phyloP scores from a whole-genome alignment of 2,888 invertebrate genomes.

The Prosapia bicincta region DNA sequence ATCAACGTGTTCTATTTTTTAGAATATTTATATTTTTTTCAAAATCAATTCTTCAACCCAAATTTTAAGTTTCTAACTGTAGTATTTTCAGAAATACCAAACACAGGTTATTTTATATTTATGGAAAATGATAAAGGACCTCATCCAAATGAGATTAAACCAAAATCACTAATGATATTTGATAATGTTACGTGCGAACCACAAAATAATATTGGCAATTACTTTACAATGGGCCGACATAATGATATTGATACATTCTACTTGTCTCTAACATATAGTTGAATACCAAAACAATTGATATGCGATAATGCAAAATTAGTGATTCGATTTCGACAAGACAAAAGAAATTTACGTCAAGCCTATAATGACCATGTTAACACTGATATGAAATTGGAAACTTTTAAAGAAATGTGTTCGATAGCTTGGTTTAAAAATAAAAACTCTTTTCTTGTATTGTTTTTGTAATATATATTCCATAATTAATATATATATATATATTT shows the following conservation, averaged over 20 bases:
- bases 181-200: not conserved
- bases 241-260: no score
- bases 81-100: not conserved
- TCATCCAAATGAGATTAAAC: not conserved
- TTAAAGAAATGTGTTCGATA: no score
- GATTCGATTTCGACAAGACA: conserved; percentile 7
- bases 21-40: conserved; percentile 7
- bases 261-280: no score
- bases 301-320: conserved; percentile 10
- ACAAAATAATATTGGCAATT: not conserved
- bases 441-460: no score
- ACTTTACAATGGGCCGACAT: not conserved
- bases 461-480: no score
- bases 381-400: no score
- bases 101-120: not conserved
- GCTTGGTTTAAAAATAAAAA: no score
- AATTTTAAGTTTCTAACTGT: not conserved
- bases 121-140: not conserved
- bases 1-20: not conserved
- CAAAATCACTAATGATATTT: no score
- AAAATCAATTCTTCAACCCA: conserved; percentile 9
- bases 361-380: not conserved
- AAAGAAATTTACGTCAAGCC: not conserved
- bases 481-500: no score
- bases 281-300: conserved; percentile 10